Evolutionary conservation across 1,140 invertebrate species (phyloP).

Genomic region (Neodiprion fabricii): DNA sequence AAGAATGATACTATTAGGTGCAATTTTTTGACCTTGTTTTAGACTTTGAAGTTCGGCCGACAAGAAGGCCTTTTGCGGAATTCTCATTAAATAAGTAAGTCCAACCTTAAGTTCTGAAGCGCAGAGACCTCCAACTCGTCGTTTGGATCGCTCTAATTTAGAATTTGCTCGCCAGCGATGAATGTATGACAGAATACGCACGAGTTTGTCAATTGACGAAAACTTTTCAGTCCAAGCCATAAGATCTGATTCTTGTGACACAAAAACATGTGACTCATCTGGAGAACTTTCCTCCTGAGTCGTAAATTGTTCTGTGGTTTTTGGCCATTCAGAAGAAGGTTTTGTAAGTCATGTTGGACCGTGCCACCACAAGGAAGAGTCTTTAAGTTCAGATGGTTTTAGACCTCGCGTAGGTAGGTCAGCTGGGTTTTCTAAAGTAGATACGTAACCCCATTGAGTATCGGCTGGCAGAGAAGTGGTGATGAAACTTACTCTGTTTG

Average conservation of each 20-base stretch:
- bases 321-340: slow-evolving; percentile 5
- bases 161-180: slow-evolving; percentile 7
- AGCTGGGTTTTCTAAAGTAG: slow-evolving; percentile 27
- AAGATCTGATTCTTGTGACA: background rate
- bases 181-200: slow-evolving; percentile 12
- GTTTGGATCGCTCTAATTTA: background rate
- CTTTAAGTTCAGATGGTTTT: slow-evolving; percentile 28
- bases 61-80: slow-evolving; percentile 32
- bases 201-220: slow-evolving; percentile 18
- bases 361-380: slow-evolving; percentile 18
- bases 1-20: slow-evolving; percentile 9
- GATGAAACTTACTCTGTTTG: slow-evolving; percentile 28
- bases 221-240: background rate
- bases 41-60: slow-evolving; percentile 31
- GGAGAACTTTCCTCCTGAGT: background rate
- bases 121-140: background rate
- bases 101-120: slow-evolving; percentile 8
- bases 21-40: slow-evolving; percentile 9
- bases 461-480: background rate
- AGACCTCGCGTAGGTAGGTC: slow-evolving; percentile 26
- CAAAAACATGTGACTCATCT: background rate
- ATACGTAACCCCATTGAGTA: slow-evolving; percentile 28
- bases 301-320: background rate
- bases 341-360: slow-evolving; percentile 11
- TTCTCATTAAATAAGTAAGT: slow-evolving; percentile 8